A percentile compares a stretch with the other conserved stretches of the same genome.
Conservation (phyloP, 2,888 invertebrate species). For the Apamea monoglypha region DNA sequence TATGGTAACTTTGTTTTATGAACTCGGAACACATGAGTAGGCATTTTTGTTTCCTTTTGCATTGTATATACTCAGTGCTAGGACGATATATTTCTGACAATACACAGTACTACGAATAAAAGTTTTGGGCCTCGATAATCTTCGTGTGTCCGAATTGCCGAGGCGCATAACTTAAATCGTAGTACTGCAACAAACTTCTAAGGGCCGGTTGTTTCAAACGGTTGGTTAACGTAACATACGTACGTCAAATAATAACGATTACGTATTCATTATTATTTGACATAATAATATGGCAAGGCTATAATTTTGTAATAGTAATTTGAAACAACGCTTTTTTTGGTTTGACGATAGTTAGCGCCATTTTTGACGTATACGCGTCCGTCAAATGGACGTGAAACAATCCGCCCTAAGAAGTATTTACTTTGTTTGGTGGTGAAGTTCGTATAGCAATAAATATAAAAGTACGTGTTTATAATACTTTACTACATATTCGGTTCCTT, state of each 20-base stretch:
- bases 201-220: no score
- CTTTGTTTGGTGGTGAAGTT: background rate
- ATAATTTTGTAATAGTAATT: no score
- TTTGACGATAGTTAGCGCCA: no score
- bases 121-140: background rate
- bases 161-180: background rate
- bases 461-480: background rate
- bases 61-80: background rate
- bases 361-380: no score
- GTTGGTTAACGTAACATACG: no score
- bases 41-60: background rate
- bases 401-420: background rate
- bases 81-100: background rate
- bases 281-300: no score
- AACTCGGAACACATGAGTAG: background rate
- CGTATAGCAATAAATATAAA: background rate
- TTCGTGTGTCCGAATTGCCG: background rate
- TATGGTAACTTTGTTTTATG: conserved; percentile 3
- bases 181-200: background rate
- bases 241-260: no score
- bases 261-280: no score
- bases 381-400: no score
- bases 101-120: background rate
- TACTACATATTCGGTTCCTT: no score
- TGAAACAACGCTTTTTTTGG: no score